Conservation (phyloP, 2,888 invertebrate genomes). For the Diarsia mendica region DNA sequence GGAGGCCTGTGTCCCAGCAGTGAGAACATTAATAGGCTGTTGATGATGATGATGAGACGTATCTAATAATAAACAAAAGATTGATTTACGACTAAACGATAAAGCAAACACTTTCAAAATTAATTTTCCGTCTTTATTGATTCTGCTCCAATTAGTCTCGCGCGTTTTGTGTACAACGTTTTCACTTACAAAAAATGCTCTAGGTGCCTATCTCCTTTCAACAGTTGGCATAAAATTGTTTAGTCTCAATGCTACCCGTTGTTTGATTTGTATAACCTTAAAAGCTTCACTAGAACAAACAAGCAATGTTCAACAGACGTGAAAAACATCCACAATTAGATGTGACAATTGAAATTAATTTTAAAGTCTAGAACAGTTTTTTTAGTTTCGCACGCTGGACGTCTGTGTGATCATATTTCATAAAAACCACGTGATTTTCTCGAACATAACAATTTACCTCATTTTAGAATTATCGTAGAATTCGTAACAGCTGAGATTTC, state of each 20-base stretch:
- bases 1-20: no score
- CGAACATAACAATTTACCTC: conserved; percentile 34
- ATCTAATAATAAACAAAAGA: conserved; percentile 18
- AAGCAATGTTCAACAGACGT: conserved; percentile 47
- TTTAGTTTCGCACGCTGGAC: conserved; percentile 4
- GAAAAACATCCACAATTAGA: conserved; percentile 53
- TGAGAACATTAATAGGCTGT: no score
- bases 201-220: conserved; percentile 58
- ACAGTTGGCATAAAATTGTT: conserved; percentile 62
- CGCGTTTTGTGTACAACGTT: conserved; percentile 46
- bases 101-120: conserved; percentile 38
- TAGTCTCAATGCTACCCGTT: conserved; percentile 62
- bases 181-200: conserved; percentile 53
- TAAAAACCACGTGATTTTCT: conserved; percentile 21
- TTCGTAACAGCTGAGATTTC: conserved; percentile 61
- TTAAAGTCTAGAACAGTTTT: conserved; percentile 24
- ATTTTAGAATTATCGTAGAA: conserved; percentile 44
- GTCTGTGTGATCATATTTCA: conserved; percentile 43
- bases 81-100: conserved; percentile 19
- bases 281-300: conserved; percentile 60
- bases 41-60: no score
- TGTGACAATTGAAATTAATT: conserved; percentile 47
- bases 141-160: conserved; percentile 50
- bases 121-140: conserved; percentile 38
- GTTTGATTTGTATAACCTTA: conserved; percentile 63